These are phyloP conservation scores for Irena cyanogastra DNA, from an alignment of 2,113 vertebrate genomes.

Conservation along the genomic window DNA sequence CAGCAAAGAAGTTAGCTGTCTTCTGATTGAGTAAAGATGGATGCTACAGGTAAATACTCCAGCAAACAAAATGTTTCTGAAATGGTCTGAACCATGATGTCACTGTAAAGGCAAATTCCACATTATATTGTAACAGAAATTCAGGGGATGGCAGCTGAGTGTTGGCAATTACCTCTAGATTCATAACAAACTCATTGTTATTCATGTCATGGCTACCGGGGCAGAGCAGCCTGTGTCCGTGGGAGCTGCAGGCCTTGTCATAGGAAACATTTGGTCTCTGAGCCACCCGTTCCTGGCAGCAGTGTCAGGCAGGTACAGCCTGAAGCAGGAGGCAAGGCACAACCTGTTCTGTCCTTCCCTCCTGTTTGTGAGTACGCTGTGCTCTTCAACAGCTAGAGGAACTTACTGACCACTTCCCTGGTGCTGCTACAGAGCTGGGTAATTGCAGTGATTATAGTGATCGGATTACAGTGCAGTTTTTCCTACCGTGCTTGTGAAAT, in stretches of 20 bases:
- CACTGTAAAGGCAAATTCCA: neutral
- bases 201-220: neutral
- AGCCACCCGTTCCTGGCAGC: neutral
- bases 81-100: neutral
- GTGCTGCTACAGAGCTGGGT: neutral
- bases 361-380: neutral
- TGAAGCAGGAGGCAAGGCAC: neutral
- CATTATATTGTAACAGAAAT: neutral
- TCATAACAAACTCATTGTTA: neutral
- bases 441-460: neutral
- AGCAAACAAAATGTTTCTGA: slow-evolving; percentile 17
- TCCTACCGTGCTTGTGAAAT: neutral
- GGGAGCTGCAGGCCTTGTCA: neutral
- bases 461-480: neutral
- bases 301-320: neutral
- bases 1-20: slow-evolving; percentile 14
- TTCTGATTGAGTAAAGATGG: slow-evolving; percentile 17
- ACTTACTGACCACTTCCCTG: neutral
- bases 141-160: neutral
- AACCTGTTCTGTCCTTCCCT: neutral
- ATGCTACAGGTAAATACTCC: neutral
- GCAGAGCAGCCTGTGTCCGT: neutral
- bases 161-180: neutral
- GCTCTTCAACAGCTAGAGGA: neutral
- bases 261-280: neutral